A percentile compares a stretch with the other conserved stretches of the same genome.
Evolutionary conservation across 2,797 vertebrate genomes (phyloP).

Genomic region (Falco berigora): DNA sequence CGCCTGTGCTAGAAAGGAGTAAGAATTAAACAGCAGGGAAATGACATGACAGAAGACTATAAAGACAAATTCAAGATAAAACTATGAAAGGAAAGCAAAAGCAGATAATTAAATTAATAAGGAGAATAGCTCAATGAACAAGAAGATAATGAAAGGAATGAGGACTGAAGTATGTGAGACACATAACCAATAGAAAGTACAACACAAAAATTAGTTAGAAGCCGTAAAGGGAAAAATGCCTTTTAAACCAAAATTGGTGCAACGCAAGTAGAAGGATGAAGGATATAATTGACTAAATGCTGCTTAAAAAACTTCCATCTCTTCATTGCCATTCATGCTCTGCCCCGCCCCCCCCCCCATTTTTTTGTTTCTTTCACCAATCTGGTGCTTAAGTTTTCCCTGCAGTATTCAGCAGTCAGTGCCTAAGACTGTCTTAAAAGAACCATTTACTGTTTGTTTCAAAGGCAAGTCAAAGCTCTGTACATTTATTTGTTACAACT

Average conservation of each 20-base stretch:
- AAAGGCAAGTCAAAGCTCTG: not conserved
- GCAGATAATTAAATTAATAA: conserved; percentile 54
- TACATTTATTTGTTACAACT: not conserved
- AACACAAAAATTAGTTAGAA: conserved; percentile 24
- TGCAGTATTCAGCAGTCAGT: not conserved
- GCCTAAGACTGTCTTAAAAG: not conserved
- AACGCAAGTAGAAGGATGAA: not conserved
- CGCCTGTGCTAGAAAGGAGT: not conserved
- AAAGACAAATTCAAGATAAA: conserved; percentile 7
- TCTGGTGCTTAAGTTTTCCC: not conserved
- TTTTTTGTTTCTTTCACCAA: not conserved
- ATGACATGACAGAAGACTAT: not conserved
- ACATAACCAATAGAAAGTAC: conserved; percentile 8
- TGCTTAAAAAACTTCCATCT: not conserved
- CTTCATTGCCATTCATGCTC: not conserved
- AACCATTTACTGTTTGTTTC: not conserved
- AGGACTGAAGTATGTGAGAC: not conserved
- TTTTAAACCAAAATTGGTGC: conserved; percentile 20
- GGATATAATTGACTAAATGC: not conserved
- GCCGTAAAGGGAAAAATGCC: not conserved
- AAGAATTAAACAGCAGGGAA: conserved; percentile 6
- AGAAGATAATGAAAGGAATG: conserved; percentile 18
- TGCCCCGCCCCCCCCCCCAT: accelerated
- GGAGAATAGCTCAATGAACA: conserved; percentile 15
- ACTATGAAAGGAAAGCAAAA: conserved; percentile 6